Conservation (phyloP, 1,140 invertebrate species). For the Hypothenemus hampei region DNA sequence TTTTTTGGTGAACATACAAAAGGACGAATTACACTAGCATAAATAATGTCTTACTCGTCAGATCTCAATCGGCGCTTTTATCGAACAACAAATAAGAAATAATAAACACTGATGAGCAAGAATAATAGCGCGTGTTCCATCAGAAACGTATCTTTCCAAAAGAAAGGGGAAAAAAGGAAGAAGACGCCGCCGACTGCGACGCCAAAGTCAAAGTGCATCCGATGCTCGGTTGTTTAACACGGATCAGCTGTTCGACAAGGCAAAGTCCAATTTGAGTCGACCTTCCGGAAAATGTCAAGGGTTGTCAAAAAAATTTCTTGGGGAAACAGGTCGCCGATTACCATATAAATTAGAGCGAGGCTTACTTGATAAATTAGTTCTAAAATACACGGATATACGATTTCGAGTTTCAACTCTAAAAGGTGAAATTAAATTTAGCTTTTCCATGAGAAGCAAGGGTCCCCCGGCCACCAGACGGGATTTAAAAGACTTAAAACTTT, state of each 20-base stretch:
- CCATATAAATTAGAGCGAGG: slow-evolving; percentile 8
- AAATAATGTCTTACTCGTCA: too few species aligned
- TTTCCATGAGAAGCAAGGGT: neutral
- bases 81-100: slow-evolving; percentile 14
- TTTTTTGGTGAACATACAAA: too few species aligned
- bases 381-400: slow-evolving; percentile 4
- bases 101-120: slow-evolving; percentile 8
- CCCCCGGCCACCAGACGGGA: slow-evolving; percentile 3
- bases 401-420: slow-evolving; percentile 8
- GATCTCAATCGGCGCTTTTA: too few species aligned
- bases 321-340: slow-evolving; percentile 2
- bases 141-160: too few species aligned
- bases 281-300: slow-evolving; percentile 9
- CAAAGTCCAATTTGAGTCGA: slow-evolving; percentile 1
- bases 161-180: neutral
- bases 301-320: neutral
- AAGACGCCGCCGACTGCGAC: slow-evolving; percentile 7
- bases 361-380: slow-evolving; percentile 4
- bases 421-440: slow-evolving; percentile 11
- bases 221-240: slow-evolving; percentile 3
- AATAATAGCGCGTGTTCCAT: slow-evolving; percentile 4
- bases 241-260: slow-evolving; percentile 4
- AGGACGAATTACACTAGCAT: too few species aligned
- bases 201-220: too few species aligned
- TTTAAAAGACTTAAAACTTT: slow-evolving; percentile 19